Evolutionary conservation across 92 coral and sea anemone species (phyloP), one percentile per base, ranked within the genome.

Genomic region (Bergia sp.): DNA sequence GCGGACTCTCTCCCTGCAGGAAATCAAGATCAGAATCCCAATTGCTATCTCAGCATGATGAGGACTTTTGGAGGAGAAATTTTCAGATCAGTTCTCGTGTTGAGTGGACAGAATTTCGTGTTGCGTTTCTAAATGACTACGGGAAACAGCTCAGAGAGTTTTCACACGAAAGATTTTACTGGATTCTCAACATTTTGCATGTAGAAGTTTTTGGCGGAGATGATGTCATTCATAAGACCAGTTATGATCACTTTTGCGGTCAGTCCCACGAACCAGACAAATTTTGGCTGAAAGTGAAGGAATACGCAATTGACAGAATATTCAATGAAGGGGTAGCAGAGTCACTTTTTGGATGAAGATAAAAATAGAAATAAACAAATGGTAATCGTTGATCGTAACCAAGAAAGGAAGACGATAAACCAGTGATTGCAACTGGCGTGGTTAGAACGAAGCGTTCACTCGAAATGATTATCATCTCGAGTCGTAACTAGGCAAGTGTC

Each of bases 311-410:
- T 10, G 87, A 84, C 36, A 71, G 87, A 45, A 84, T 84, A 69
- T 84, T 84, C 65, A 84, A 84, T 44, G 87, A 84, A 84, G 87
- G 87, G 37, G 78, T 84, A 18, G 79, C 87, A 12, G 87, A 84
- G 65, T 84, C 87, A 38, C 42, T 84, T 36, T 69, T 84, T 84
- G 87, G 87, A 37, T 84, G 66, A 84, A 11, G 29, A 61, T 15
- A 20, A 61, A 61, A 61, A 61, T 23, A 61, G 29, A 21, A 61
- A 18, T 61, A 2, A 16, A 16, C 69, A 16, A 61, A 3, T 16
- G 6, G 29, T 23, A 61, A 61, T 7, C 2, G 11, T 61, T 20
- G 0, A 21, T 61, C 6, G 0, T 18, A 61, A 61, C 29, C 69
- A 20, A 16, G 29, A 20, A 61, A 7, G 7, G 29, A 61, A 61